Percentiles rank a stretch among this genome's conserved stretches.
phyloP scores from a whole-genome alignment of 2,113 vertebrate genomes.

The Cichladusa arquata region DNA sequence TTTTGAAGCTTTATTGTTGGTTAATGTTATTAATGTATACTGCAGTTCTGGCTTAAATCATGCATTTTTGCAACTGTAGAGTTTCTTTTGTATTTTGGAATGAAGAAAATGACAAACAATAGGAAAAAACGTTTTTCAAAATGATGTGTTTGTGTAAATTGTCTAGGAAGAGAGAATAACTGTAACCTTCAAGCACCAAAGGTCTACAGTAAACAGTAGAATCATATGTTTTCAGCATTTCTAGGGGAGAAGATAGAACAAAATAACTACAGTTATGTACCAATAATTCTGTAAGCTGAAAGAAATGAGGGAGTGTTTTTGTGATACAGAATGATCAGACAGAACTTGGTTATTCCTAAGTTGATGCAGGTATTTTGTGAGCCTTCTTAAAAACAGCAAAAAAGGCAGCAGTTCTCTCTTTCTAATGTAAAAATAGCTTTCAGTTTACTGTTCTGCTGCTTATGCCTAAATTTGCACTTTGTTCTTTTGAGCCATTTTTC shows the following conservation, averaged over 20 bases:
- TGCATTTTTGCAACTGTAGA: background rate
- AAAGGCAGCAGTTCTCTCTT: background rate
- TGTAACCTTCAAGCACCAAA: background rate
- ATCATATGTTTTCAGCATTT: background rate
- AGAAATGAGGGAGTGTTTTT: rapidly evolving
- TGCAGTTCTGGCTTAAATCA: background rate
- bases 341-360: background rate
- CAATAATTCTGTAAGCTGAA: background rate
- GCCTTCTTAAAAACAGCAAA: background rate
- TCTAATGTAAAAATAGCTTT: background rate
- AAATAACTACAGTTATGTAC: background rate
- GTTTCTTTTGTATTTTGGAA: background rate
- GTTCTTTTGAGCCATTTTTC: background rate
- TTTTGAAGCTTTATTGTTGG: background rate
- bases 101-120: background rate
- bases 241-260: background rate
- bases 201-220: background rate
- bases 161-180: background rate
- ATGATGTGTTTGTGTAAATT: background rate
- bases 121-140: background rate
- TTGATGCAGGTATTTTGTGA: background rate
- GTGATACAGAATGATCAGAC: background rate
- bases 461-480: background rate
- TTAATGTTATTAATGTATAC: background rate
- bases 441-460: background rate